A percentile compares a stretch with the other conserved stretches of the same genome.
Conservation (phyloP, 2,888 invertebrate species). For the Drosophila incognita region DNA sequence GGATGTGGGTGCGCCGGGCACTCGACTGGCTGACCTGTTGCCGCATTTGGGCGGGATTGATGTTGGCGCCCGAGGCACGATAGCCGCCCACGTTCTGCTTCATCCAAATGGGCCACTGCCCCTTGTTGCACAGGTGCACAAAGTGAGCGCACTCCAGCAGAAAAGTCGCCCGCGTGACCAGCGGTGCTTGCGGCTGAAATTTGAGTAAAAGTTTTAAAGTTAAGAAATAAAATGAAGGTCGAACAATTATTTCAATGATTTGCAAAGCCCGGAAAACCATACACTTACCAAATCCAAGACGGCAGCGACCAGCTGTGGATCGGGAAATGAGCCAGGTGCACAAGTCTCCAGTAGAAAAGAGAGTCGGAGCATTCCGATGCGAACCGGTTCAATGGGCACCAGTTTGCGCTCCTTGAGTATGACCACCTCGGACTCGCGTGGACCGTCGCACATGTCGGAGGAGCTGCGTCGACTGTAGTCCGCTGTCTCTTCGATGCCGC, state of each 20-base stretch:
- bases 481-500: constrained; percentile 94
- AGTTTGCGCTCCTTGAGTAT: constrained; percentile 94
- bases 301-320: constrained; percentile 97
- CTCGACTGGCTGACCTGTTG: constrained; percentile 87
- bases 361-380: constrained; percentile 95
- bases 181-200: constrained; percentile 94
- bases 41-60: constrained; percentile 84
- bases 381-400: constrained; percentile 91
- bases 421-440: constrained; percentile 94
- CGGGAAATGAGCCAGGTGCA: constrained; percentile 97
- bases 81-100: constrained; percentile 91
- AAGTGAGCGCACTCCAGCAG: constrained; percentile 98
- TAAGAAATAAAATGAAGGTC: too few species aligned
- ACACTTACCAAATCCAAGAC: constrained; percentile 94
- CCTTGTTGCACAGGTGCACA: constrained; percentile 98
- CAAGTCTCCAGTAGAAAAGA: constrained; percentile 97
- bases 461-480: constrained; percentile 93
- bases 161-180: constrained; percentile 95
- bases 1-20: constrained; percentile 88
- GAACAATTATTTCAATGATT: too few species aligned
- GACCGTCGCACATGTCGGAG: constrained; percentile 91
- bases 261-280: too few species aligned
- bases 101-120: constrained; percentile 99
- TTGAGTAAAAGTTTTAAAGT: neutral
- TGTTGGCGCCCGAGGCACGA: constrained; percentile 88